Conservation (phyloP, 2,797 vertebrate species). For the Anomalospiza imberbis region DNA sequence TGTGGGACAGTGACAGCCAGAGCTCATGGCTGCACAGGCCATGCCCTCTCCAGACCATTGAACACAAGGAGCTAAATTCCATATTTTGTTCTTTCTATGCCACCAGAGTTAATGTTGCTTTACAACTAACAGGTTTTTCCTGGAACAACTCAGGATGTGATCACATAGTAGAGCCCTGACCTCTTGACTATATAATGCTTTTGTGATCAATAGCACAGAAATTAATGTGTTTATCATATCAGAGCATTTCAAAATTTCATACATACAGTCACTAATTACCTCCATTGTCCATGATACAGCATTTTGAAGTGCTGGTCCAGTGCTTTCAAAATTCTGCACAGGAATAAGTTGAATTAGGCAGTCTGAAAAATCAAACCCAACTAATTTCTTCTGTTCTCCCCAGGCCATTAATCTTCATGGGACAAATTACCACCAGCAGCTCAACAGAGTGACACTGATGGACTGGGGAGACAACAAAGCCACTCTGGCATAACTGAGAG, state of each 20-base stretch:
- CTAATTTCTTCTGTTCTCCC: constrained; percentile 17
- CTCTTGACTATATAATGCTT: constrained; percentile 59
- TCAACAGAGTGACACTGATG: constrained; percentile 24
- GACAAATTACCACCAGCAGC: constrained; percentile 33
- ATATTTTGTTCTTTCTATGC: background rate
- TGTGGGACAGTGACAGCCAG: background rate
- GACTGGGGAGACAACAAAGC: constrained; percentile 1
- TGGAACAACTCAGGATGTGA: constrained; percentile 50
- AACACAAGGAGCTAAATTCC: background rate
- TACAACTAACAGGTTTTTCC: constrained; percentile 6
- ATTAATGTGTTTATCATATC: constrained; percentile 58
- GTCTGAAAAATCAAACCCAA: constrained; percentile 36
- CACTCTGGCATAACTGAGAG: background rate
- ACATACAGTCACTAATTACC: constrained; percentile 20
- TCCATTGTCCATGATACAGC: background rate
- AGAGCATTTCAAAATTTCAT: constrained; percentile 10
- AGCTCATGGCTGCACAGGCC: background rate
- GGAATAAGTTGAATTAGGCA: background rate
- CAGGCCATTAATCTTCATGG: constrained; percentile 48
- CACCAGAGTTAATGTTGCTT: constrained; percentile 8
- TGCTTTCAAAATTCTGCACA: background rate
- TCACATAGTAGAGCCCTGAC: constrained; percentile 35
- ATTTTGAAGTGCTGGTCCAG: background rate
- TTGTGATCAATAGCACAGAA: constrained; percentile 65
- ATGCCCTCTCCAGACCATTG: background rate